A percentile compares a stretch with the other conserved stretches of the same genome.
phyloP scores from a whole-genome alignment of 2,888 invertebrate species.

The Cecidostiba fungosa region DNA sequence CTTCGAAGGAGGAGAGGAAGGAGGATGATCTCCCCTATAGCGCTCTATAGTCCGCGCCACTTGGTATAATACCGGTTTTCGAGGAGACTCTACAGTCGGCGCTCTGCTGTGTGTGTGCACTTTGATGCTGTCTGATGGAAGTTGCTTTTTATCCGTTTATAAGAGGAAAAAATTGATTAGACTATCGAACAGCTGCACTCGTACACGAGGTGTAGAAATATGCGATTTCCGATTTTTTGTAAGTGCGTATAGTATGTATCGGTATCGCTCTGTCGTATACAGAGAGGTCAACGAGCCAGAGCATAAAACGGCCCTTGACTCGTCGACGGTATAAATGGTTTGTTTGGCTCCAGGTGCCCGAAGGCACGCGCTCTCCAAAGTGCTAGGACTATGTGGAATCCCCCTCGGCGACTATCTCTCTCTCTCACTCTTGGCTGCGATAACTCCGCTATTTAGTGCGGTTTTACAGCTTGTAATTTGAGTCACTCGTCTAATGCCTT shows the following conservation, averaged over 20 bases:
- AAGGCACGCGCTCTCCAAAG: not conserved
- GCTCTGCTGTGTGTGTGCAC: no score
- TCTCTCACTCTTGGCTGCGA: constrained; percentile 11
- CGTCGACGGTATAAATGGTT: not conserved
- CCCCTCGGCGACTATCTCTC: constrained; percentile 2
- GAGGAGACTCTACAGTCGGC: not conserved
- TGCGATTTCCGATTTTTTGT: no score
- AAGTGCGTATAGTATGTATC: not conserved
- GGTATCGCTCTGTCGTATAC: not conserved
- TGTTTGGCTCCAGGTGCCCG: not conserved
- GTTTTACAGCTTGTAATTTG: constrained; percentile 59
- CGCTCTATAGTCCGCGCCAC: not conserved
- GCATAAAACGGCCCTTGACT: not conserved
- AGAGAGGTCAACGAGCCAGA: not conserved
- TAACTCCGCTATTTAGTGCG: constrained; percentile 49
- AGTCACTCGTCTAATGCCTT: constrained; percentile 40
- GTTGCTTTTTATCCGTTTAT: no score
- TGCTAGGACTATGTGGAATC: not conserved
- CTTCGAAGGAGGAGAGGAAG: constrained; percentile 9
- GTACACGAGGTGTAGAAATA: no score
- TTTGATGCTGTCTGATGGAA: no score
- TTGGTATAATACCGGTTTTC: constrained; percentile 21
- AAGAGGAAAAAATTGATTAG: no score
- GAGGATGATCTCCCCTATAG: not conserved
- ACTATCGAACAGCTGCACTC: no score